Evolutionary conservation across 1,140 invertebrate genomes (phyloP), one percentile per base, ranked within the genome.

Genomic region (Phenacoccus solenopsis): DNA sequence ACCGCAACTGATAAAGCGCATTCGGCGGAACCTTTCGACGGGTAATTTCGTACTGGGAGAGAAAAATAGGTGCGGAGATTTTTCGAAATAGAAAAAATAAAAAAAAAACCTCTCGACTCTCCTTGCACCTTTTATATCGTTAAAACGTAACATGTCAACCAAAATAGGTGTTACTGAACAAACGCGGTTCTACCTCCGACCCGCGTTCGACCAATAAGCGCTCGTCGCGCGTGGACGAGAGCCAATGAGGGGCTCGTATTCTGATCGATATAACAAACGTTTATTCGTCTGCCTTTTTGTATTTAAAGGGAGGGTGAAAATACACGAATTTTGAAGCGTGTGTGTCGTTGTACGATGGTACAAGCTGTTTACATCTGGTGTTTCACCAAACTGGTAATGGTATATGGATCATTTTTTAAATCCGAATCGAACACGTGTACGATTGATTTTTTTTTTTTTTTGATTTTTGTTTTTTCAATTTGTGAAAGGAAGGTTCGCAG

Each of bases 241-340:
- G 59, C 59, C 59, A 64, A 64, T 64, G 59, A 64, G 59, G 22
- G 59, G 21, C 20, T 24, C 21, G 22, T 64, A 64, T 64, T 64
- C 59, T 64, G 59, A 64, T 64, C 59, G 59, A 64, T 64, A 64
- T 16, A 64, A 64, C 59, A 27, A 64, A 64, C 59, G 59, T 64
- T 64, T 64, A 64, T 64, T 64, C 21, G 59, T 64, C 21, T 64
- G 59, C 59, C 38, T 49, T 49, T 49, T 49, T 49, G 38, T 16
- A 49, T 49, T 16, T 2, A 16, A n/a, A n/a, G 38, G 38, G 16
- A 32, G 30, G 30, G 38, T 5, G 38, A n/a, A 49, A 49, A 49
- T 49, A 49, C 38, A 49, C 38, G 38, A 49, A 49, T 49, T 49
- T 49, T 49, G 38, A 49, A 49, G 38, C 38, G 38, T 49, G 38